These are phyloP conservation scores for Naso thynnoides DNA, from an alignment of 2,797 vertebrate genomes.

Conservation along the genomic window DNA sequence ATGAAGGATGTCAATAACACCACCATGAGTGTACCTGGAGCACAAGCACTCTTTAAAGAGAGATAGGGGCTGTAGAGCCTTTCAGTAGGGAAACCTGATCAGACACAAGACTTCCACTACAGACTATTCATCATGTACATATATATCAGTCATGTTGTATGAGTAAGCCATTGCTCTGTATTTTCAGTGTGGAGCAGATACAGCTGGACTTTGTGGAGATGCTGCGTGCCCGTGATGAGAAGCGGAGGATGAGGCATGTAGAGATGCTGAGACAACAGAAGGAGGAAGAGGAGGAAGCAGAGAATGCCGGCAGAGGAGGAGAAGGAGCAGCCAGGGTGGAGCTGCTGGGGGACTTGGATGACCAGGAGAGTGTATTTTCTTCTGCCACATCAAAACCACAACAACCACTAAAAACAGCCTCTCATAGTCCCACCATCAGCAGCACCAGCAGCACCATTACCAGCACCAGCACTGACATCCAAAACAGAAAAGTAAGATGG, in stretches of 20 bases:
- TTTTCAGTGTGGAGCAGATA: slow-evolving; percentile 67
- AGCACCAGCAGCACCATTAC: slow-evolving; percentile 9
- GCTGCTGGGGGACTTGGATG: slow-evolving; percentile 44
- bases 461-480: neutral
- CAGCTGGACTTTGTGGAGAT: slow-evolving; percentile 82
- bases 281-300: slow-evolving; percentile 67
- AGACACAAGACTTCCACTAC: neutral
- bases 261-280: slow-evolving; percentile 82
- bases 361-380: slow-evolving; percentile 16
- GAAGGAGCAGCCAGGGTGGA: slow-evolving; percentile 59
- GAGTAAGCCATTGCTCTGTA: neutral
- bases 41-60: slow-evolving; percentile 59
- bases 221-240: slow-evolving; percentile 82
- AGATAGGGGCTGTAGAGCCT: slow-evolving; percentile 37
- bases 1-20: slow-evolving; percentile 52
- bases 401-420: slow-evolving; percentile 17
- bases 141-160: neutral
- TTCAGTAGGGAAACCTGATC: slow-evolving; percentile 65
- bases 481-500: slow-evolving; percentile 61
- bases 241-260: slow-evolving; percentile 73
- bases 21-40: slow-evolving; percentile 37
- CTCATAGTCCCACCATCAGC: slow-evolving; percentile 16
- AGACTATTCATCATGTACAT: slow-evolving; percentile 23
- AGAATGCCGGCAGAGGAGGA: neutral
- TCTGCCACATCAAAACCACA: slow-evolving; percentile 35